These are phyloP conservation scores for Plagodis pulveraria DNA, from an alignment of 2,888 invertebrate species.

Conservation along the genomic window DNA sequence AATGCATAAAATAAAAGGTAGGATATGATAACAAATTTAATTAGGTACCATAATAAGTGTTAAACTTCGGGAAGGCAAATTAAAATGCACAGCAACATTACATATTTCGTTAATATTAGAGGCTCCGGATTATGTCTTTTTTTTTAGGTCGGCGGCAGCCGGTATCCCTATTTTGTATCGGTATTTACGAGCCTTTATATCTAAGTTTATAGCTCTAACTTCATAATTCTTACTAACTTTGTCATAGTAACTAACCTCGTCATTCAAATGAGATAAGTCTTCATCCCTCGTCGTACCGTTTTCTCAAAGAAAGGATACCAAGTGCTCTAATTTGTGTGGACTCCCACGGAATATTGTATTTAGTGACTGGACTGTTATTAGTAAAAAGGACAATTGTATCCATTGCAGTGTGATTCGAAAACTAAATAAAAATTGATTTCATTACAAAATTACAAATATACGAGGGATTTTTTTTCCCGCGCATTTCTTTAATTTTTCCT, in stretches of 20 bases:
- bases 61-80: constrained; percentile 1
- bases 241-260: constrained; percentile 48
- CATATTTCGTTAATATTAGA: constrained; percentile 43
- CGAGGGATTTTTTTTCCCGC: too few species aligned
- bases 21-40: too few species aligned
- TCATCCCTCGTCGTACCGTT: constrained; percentile 40
- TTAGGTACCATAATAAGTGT: too few species aligned
- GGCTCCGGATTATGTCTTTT: constrained; percentile 46
- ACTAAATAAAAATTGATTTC: constrained; percentile 9
- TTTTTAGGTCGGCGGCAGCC: constrained; percentile 48
- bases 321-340: constrained; percentile 42
- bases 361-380: constrained; percentile 17
- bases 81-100: constrained; percentile 41
- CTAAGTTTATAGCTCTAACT: constrained; percentile 49
- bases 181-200: constrained; percentile 51
- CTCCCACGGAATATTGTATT: constrained; percentile 33
- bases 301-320: constrained; percentile 44
- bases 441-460: too few species aligned
- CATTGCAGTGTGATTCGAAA: constrained; percentile 22
- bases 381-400: constrained; percentile 19
- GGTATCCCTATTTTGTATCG: constrained; percentile 44
- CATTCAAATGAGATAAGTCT: constrained; percentile 50
- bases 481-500: too few species aligned
- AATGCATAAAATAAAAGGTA: too few species aligned
- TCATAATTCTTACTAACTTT: constrained; percentile 50